Conservation (phyloP, 2,888 invertebrate species). For the Himalopsyche tibetana region DNA sequence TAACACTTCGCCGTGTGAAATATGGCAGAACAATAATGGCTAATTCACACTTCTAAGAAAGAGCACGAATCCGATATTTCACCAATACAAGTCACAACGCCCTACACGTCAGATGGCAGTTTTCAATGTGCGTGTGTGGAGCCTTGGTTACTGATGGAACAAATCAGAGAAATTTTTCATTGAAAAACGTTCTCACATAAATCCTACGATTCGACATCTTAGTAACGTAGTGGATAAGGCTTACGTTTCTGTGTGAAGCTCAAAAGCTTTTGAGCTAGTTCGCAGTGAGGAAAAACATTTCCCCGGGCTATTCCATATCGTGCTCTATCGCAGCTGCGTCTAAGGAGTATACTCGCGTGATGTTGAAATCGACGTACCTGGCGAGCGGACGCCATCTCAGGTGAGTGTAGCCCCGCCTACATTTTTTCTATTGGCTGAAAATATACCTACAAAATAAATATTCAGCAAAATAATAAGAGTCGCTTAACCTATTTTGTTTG, state of each 20-base stretch:
- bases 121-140: slow-evolving; percentile 47
- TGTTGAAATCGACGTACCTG: slow-evolving; percentile 17
- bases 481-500: slow-evolving; percentile 1
- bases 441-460: slow-evolving; percentile 56
- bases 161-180: slow-evolving; percentile 38
- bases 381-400: slow-evolving; percentile 61
- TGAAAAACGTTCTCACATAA: neutral
- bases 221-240: neutral
- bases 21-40: slow-evolving; percentile 54
- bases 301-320: slow-evolving; percentile 19
- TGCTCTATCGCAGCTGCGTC: neutral
- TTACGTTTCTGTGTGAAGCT: neutral
- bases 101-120: slow-evolving; percentile 43
- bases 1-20: slow-evolving; percentile 39
- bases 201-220: neutral
- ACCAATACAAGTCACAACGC: slow-evolving; percentile 34
- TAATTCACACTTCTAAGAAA: slow-evolving; percentile 54
- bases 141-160: slow-evolving; percentile 31
- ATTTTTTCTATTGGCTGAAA: slow-evolving; percentile 63
- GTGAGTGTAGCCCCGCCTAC: slow-evolving; percentile 62
- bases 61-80: slow-evolving; percentile 41
- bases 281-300: slow-evolving; percentile 19
- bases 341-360: slow-evolving; percentile 45
- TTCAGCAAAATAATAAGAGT: neutral
- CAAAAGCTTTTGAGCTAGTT: slow-evolving; percentile 22